Evolutionary conservation across 2,888 invertebrate species (phyloP), one percentile per base, ranked within the genome.

Genomic region (Epistrophella euchroma): DNA sequence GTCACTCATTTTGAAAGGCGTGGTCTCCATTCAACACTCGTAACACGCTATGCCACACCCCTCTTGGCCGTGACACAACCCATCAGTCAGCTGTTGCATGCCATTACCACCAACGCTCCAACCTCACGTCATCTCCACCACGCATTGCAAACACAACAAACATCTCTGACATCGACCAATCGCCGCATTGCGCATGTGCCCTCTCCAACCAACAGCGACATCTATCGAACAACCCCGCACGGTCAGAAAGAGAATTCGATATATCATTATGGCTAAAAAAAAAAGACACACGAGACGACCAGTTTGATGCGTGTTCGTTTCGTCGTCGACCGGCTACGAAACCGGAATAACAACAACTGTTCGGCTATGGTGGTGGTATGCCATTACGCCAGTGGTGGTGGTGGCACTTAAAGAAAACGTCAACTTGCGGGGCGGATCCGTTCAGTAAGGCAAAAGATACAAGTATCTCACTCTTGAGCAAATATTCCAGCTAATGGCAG

Each of bases 271-370:
- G 82, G 64, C 74, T 71, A 77, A 77, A 86, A 82, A 78, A 77
- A 74, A 77, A 37, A 73, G 17, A 45, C 40, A 45, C 70, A 73
- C 85, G 62, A 85, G 32, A 47, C 66, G 66, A 66, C 66, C 71
- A 52, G 82, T 74, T 78, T 47, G 60, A 73, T 84, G 79, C 79
- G 73, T 74, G 78, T 40, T 60, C 9, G 43, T 45, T 28, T n/a
- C 52, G 17, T 58, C 32, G 50, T 60, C 79, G 66, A 79, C 84
- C 84, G 81, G 76, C 85, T 81, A 66, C 70, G 2, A 86, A 86
- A 86, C 86, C 86, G 86, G 86, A 86, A 86, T 86, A 78, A 85
- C 81, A 81, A 85, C 85, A 85, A 85, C 76, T 81, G 60, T 62
- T 68, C 62, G 4, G 2, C 22, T 15, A 50, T 64, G 47, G 80